A percentile compares a stretch with the other conserved stretches of the same genome.
These are phyloP conservation scores for Myotis daubentonii DNA, from an alignment of 2,797 vertebrate genomes.

Conservation along the genomic window DNA sequence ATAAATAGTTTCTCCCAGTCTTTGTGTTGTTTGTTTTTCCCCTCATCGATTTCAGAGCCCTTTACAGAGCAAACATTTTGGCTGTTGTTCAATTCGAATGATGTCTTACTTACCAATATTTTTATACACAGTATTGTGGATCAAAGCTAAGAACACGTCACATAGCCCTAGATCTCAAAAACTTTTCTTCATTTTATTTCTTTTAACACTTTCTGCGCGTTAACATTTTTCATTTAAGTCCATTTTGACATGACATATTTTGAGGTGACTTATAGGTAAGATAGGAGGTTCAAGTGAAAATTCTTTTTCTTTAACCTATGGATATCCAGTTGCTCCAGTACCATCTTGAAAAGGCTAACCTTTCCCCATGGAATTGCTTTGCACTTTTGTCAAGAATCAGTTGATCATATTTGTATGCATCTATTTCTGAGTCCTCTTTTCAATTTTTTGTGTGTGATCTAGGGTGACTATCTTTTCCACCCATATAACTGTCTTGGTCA, in stretches of 20 bases:
- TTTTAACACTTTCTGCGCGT: background rate
- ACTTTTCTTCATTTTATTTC: background rate
- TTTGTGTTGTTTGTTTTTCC: background rate
- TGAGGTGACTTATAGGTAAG: background rate
- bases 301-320: background rate
- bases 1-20: background rate
- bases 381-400: background rate
- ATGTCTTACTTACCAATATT: background rate
- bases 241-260: background rate
- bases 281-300: background rate
- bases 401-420: background rate
- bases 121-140: background rate
- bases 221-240: background rate
- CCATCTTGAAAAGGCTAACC: background rate
- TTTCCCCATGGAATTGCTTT: background rate
- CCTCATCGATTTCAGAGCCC: background rate
- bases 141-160: background rate
- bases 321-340: background rate
- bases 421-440: background rate
- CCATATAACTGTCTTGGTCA: background rate
- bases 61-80: background rate
- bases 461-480: background rate
- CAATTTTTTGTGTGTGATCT: background rate
- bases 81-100: background rate
- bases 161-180: background rate